Evolutionary conservation across 2,113 vertebrate genomes (phyloP).

Genomic region (Propithecus coquereli): DNA sequence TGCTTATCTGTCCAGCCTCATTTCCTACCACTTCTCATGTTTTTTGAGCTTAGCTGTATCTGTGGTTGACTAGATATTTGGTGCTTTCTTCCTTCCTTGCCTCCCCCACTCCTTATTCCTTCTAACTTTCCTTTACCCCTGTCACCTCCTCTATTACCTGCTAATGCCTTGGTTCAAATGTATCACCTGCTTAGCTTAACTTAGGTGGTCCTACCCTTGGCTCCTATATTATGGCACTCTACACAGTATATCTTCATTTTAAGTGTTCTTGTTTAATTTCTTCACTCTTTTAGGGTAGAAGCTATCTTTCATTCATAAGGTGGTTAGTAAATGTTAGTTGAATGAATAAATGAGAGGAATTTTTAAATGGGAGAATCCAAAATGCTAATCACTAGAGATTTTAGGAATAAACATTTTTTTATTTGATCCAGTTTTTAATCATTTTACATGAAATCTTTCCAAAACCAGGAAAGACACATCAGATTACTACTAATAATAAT

Average conservation of each 20-base stretch:
- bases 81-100: not conserved
- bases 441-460: not conserved
- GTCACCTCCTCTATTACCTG: not conserved
- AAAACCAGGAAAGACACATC: slow-evolving; percentile 27
- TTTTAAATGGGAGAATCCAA: not conserved
- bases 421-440: slow-evolving; percentile 10
- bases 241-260: not conserved
- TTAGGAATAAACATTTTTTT: not conserved
- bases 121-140: not conserved
- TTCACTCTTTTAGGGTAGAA: not conserved
- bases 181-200: not conserved
- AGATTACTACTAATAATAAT: not conserved
- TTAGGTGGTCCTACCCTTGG: not conserved
- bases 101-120: not conserved
- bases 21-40: not conserved
- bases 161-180: not conserved
- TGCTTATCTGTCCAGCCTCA: not conserved
- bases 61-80: not conserved
- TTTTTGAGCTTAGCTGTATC: not conserved
- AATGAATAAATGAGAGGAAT: slow-evolving; percentile 14
- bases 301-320: not conserved
- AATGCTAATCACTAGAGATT: not conserved
- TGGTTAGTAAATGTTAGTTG: slow-evolving; percentile 21
- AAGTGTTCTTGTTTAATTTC: not conserved
- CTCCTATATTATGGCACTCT: not conserved